Evolutionary conservation across 1,140 invertebrate species (phyloP), one percentile per base, ranked within the genome.

Genomic region (Pemphigus obesinymphae): DNA sequence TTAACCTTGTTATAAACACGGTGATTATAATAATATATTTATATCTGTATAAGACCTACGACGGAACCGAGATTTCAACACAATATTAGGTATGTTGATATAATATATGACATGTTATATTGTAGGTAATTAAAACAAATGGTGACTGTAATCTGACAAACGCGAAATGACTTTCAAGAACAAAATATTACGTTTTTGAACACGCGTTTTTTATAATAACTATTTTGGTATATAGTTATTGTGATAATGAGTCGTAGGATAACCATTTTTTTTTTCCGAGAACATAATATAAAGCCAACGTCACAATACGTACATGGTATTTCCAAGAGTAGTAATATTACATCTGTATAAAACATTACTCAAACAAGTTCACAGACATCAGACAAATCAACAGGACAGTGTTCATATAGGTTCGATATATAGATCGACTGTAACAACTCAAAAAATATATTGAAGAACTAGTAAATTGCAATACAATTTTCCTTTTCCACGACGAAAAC

Each of bases 1-100:
- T 73, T 73, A 73, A 48, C 70, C 70, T 73, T 73, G 70, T 73
- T 31, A n/a, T 31, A 48, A 73, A 50, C 70, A 50, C 43, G 26
- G 31, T 45, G 45, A 50, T 73, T 73, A 73, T 70, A 70, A 29
- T 23, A 15, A 31, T 31, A 7, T 68, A 68, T 13, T 2, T 45
- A n/a, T n/a, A n/a, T n/a, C n/a, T n/a, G n/a, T 45, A 45, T 45
- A 45, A 45, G 37, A 72, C 26, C 50, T 50, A 20, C 70, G n/a
- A 73, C 70, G 26, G 29, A 72, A 31, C 43, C n/a, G 43, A 11
- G 40, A 31, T 73, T 50, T 73, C 68, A 29, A 48, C 70, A 73
- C 17, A 15, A 13, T 5, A 40, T n/a, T n/a, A n/a, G n/a, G n/a
- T n/a, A n/a, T n/a, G n/a, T n/a, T n/a, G n/a, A n/a, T n/a, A n/a